Percentiles rank a stretch among this genome's conserved stretches.
phyloP scores from a whole-genome alignment of 2,888 invertebrate species.

The Erebia palarica region DNA sequence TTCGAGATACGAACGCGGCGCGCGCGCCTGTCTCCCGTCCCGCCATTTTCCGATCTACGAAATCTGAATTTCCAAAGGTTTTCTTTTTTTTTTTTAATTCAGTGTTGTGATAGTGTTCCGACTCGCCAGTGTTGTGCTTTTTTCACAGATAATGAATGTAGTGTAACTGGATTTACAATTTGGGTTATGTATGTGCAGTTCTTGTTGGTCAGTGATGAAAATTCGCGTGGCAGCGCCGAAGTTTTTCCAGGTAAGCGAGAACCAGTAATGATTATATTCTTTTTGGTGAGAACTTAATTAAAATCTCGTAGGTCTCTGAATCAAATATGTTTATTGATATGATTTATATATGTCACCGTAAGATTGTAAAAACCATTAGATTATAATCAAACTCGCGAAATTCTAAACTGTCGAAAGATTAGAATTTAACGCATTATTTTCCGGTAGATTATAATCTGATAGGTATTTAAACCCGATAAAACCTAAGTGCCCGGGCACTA shows the following conservation, averaged over 20 bases:
- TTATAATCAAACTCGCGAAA: no score
- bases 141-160: constrained; percentile 15
- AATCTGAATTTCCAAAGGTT: constrained; percentile 15
- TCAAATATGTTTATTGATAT: background rate
- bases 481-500: no score
- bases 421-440: no score
- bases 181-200: constrained; percentile 12
- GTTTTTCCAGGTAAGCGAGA: constrained; percentile 12
- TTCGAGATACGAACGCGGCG: constrained; percentile 69
- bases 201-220: constrained; percentile 11
- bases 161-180: constrained; percentile 4
- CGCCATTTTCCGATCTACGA: constrained; percentile 34
- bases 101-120: constrained; percentile 23
- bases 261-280: no score
- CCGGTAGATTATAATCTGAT: no score
- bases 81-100: constrained; percentile 2
- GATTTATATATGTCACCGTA: no score
- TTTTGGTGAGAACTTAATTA: background rate
- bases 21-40: constrained; percentile 65
- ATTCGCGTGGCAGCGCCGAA: background rate
- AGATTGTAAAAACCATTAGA: no score
- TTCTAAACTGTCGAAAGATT: no score
- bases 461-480: no score
- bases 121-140: constrained; percentile 18
- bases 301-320: background rate